Evolutionary conservation across 2,797 vertebrate genomes (phyloP).

Genomic region (Meda fulgida): DNA sequence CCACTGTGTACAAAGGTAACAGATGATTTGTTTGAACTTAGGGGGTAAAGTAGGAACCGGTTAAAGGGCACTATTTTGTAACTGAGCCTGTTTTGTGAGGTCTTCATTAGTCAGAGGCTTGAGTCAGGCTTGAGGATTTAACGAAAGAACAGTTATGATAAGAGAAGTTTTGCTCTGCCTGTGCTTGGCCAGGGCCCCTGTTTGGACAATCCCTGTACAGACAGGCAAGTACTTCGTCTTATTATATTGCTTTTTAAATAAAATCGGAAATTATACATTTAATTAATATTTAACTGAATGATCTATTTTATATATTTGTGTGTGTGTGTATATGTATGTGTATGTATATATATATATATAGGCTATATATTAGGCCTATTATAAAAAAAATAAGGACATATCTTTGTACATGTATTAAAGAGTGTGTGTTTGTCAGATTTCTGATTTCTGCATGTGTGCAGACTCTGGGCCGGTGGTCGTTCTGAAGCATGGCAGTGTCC

Average conservation of each 20-base stretch:
- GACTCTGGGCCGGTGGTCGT: constrained; percentile 64
- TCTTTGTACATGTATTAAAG: too few relatives aligned
- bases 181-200: constrained; percentile 62
- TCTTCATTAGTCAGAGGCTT: constrained; percentile 23
- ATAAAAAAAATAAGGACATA: too few relatives aligned
- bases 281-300: background rate
- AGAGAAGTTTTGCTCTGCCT: constrained; percentile 62
- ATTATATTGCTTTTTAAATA: constrained; percentile 1
- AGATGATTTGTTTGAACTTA: constrained; percentile 23
- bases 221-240: constrained; percentile 66
- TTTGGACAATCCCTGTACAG: constrained; percentile 45
- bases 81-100: constrained; percentile 28
- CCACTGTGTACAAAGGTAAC: constrained; percentile 22
- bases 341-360: too few relatives aligned
- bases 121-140: constrained; percentile 41
- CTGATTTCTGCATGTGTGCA: constrained; percentile 18
- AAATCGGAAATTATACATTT: background rate
- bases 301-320: background rate
- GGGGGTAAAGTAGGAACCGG: background rate
- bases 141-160: constrained; percentile 58
- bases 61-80: constrained; percentile 49
- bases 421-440: background rate
- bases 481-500: constrained; percentile 71
- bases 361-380: too few relatives aligned
- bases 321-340: too few relatives aligned